Conservation (phyloP, 1,140 invertebrate genomes). For the Drosophila pandora region DNA sequence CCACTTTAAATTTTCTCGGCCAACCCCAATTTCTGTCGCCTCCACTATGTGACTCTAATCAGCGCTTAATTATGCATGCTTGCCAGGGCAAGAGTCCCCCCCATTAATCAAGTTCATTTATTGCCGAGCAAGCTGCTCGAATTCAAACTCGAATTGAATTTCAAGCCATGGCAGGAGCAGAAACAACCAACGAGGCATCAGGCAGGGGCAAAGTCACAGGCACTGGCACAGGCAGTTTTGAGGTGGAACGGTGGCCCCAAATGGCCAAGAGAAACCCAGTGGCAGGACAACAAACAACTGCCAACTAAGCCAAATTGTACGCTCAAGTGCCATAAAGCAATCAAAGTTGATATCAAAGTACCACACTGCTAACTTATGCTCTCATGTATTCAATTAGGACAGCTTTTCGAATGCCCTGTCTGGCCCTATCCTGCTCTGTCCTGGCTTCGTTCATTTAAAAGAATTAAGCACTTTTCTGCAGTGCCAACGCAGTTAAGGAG, state of each 20-base stretch:
- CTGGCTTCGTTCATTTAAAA: slow-evolving; percentile 63
- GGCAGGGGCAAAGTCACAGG: neutral
- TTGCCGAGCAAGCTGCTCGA: slow-evolving; percentile 52
- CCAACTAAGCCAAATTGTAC: slow-evolving; percentile 78
- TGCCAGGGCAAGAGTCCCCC: slow-evolving; percentile 38
- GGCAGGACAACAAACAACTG: slow-evolving; percentile 52
- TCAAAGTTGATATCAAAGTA: slow-evolving; percentile 82
- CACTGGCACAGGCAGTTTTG: neutral
- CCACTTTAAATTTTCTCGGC: slow-evolving; percentile 21
- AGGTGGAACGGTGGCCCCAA: slow-evolving; percentile 35
- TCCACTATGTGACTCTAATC: slow-evolving; percentile 50
- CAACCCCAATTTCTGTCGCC: slow-evolving; percentile 8
- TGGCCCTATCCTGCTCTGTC: slow-evolving; percentile 7
- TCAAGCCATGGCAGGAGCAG: slow-evolving; percentile 33
- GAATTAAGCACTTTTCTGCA: slow-evolving; percentile 78
- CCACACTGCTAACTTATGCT: slow-evolving; percentile 79
- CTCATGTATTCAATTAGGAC: slow-evolving; percentile 81
- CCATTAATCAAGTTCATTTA: slow-evolving; percentile 70
- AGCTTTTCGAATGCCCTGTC: slow-evolving; percentile 69
- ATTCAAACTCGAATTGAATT: slow-evolving; percentile 61
- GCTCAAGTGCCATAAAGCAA: slow-evolving; percentile 81
- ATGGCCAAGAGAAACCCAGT: slow-evolving; percentile 33
- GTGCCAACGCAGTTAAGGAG: slow-evolving; percentile 53
- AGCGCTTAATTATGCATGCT: slow-evolving; percentile 61
- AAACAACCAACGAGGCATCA: neutral